A percentile compares a stretch with the other conserved stretches of the same genome.
phyloP scores from a whole-genome alignment of 2,797 vertebrate species.

The Coranthus polyacanthus region DNA sequence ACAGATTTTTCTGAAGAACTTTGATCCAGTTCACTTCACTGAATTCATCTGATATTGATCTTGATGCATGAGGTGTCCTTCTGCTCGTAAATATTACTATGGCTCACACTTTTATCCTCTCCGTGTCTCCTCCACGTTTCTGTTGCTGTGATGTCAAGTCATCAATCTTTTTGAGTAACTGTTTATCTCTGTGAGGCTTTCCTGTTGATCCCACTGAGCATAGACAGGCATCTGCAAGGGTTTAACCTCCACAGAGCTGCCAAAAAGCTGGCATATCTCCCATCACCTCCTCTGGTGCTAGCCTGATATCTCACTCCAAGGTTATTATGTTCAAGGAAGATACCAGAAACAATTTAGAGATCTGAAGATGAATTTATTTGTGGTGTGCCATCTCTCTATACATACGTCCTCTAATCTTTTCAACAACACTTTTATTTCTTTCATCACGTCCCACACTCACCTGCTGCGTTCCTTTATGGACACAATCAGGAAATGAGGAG shows the following conservation, averaged over 20 bases:
- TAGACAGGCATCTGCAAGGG: conserved; percentile 23
- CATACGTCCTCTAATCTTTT: conserved; percentile 1
- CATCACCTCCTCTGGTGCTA: background rate
- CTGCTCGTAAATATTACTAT: conserved; percentile 26
- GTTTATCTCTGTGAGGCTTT: conserved; percentile 54
- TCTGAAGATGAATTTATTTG: conserved; percentile 18
- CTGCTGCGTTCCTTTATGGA: conserved; percentile 36
- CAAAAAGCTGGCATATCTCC: conserved; percentile 24
- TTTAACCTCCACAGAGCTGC: conserved; percentile 38
- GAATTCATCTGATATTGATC: conserved; percentile 2
- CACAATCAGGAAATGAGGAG: conserved; percentile 8
- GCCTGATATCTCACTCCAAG: conserved; percentile 35
- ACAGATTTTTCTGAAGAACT: background rate
- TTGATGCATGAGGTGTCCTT: conserved; percentile 21
- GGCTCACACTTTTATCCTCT: conserved; percentile 4
- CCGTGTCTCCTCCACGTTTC: conserved; percentile 25
- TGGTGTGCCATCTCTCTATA: background rate
- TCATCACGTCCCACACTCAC: conserved; percentile 11
- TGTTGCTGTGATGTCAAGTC: conserved; percentile 26
- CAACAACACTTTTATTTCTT: conserved; percentile 17
- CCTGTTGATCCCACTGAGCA: conserved; percentile 37
- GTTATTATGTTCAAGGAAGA: conserved; percentile 7
- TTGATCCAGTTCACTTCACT: background rate
- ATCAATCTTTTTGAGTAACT: conserved; percentile 60
- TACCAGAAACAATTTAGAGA: background rate